Conservation (phyloP, 1,140 invertebrate genomes). For the Calosoma granatense region DNA sequence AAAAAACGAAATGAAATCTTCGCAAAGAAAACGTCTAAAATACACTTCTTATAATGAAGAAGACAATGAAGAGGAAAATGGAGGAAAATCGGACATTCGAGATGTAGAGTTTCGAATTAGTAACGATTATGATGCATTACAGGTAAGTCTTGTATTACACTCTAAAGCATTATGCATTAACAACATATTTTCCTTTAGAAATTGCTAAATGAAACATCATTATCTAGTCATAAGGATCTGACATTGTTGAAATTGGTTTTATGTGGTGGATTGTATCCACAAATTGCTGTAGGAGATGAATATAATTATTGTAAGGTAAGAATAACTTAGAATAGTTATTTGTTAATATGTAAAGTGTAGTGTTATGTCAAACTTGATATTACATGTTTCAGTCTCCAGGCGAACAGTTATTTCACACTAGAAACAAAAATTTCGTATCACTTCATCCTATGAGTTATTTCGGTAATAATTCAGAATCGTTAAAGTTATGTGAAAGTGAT, state of each 20-base stretch:
- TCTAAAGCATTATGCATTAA: not conserved
- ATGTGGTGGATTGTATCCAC: slow-evolving; percentile 86
- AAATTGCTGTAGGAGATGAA: slow-evolving; percentile 84
- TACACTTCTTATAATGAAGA: slow-evolving; percentile 39
- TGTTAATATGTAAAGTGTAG: slow-evolving; percentile 1
- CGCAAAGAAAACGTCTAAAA: slow-evolving; percentile 61
- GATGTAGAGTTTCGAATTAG: slow-evolving; percentile 85
- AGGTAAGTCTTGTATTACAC: slow-evolving; percentile 26
- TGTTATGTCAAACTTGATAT: not conserved
- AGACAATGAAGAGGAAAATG: slow-evolving; percentile 45
- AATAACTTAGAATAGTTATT: slow-evolving; percentile 11
- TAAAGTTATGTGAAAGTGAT: slow-evolving; percentile 69
- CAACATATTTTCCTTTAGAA: slow-evolving; percentile 37
- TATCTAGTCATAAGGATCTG: slow-evolving; percentile 73
- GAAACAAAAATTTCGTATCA: slow-evolving; percentile 80
- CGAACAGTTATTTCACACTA: slow-evolving; percentile 91
- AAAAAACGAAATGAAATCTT: slow-evolving; percentile 46
- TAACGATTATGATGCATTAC: slow-evolving; percentile 58
- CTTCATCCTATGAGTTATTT: slow-evolving; percentile 88
- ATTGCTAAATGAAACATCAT: slow-evolving; percentile 57
- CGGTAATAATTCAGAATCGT: slow-evolving; percentile 65
- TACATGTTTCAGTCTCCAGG: slow-evolving; percentile 47
- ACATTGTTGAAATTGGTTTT: slow-evolving; percentile 82
- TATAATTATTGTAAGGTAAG: slow-evolving; percentile 82
- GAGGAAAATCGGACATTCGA: slow-evolving; percentile 63